Conservation (phyloP, 1,140 invertebrate genomes). For the Sycophaga agraensis region DNA sequence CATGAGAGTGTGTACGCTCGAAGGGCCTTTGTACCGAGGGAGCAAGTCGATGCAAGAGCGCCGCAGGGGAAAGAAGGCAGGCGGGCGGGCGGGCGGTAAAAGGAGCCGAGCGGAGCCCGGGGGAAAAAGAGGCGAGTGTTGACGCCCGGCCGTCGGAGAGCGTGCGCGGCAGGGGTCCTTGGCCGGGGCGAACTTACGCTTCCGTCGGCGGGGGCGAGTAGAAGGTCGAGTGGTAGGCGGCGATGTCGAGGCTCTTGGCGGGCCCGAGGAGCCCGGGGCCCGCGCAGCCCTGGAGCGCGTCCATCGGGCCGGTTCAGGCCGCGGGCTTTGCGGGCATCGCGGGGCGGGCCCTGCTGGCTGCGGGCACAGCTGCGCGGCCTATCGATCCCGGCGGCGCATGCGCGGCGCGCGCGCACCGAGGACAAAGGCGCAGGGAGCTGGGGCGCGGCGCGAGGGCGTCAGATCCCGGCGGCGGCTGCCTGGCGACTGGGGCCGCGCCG, state of each 20-base stretch:
- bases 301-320: background rate
- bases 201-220: constrained; percentile 56
- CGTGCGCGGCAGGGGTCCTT: background rate
- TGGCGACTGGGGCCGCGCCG: background rate
- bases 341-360: background rate
- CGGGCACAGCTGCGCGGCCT: background rate
- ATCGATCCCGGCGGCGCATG: constrained; percentile 7
- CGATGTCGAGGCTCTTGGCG: constrained; percentile 45
- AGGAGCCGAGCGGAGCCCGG: too few species aligned
- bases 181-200: constrained; percentile 49
- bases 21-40: too few species aligned
- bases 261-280: constrained; percentile 39
- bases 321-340: background rate
- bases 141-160: background rate
- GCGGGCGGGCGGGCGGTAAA: too few species aligned
- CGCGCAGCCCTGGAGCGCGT: background rate
- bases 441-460: background rate
- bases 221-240: constrained; percentile 51
- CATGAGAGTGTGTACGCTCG: too few species aligned
- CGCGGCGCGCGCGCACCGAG: constrained; percentile 4
- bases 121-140: background rate
- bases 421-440: background rate
- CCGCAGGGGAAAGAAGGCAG: too few species aligned
- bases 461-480: background rate
- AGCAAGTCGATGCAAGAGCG: too few species aligned